Evolutionary conservation across 2,888 invertebrate species (phyloP).

Genomic region (Hyalella azteca): DNA sequence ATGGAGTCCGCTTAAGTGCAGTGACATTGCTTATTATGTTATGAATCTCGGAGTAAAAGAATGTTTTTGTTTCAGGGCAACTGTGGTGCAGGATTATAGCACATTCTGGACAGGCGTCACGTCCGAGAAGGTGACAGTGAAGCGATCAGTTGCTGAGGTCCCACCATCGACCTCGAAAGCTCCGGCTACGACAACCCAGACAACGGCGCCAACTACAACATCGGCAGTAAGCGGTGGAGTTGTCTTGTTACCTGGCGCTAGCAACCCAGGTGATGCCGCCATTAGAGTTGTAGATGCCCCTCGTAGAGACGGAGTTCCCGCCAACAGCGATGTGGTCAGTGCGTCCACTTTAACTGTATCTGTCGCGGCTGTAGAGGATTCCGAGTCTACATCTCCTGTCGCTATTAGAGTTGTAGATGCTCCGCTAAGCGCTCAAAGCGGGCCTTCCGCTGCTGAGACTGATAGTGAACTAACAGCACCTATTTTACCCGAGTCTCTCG

Average conservation of each 20-base stretch:
- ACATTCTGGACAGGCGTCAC: conserved; percentile 53
- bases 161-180: background rate
- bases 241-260: background rate
- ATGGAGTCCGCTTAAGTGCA: no score
- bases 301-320: no score
- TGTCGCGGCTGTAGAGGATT: no score
- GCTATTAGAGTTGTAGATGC: no score
- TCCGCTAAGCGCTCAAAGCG: background rate
- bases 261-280: conserved; percentile 49
- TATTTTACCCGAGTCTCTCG: background rate
- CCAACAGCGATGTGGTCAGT: no score
- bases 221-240: background rate
- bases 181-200: background rate
- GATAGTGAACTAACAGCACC: background rate
- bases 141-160: conserved; percentile 13
- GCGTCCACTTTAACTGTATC: no score
- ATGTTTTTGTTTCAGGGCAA: conserved; percentile 44
- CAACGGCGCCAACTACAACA: conserved; percentile 25
- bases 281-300: conserved; percentile 51
- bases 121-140: conserved; percentile 48
- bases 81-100: conserved; percentile 50
- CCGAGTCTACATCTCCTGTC: no score
- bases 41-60: background rate
- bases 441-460: background rate
- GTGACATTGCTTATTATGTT: no score